Evolutionary conservation across 2,888 invertebrate genomes (phyloP).

Genomic region (Drosophila lutescens): DNA sequence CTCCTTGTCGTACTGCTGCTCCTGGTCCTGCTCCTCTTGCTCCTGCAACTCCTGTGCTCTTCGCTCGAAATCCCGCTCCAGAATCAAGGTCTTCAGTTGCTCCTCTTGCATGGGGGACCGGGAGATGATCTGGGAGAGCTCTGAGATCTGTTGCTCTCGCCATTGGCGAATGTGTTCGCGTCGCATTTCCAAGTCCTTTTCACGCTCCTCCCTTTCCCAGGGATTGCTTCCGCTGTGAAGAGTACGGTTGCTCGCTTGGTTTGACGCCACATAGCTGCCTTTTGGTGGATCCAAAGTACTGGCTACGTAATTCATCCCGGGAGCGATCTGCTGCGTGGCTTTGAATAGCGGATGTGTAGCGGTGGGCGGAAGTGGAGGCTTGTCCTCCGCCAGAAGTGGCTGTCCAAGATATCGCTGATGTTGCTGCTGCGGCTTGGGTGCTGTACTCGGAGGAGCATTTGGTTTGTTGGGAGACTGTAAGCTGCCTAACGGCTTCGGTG

Average conservation of each 20-base stretch:
- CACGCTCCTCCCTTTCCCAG: slow-evolving; percentile 97
- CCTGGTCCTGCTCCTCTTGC: slow-evolving; percentile 88
- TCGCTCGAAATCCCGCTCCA: slow-evolving; percentile 97
- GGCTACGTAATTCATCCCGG: slow-evolving; percentile 87
- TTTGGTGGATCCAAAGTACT: slow-evolving; percentile 90
- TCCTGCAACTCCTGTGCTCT: slow-evolving; percentile 92
- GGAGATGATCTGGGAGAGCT: slow-evolving; percentile 89
- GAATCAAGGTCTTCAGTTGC: slow-evolving; percentile 92
- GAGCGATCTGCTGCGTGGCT: slow-evolving; percentile 73
- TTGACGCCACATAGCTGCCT: slow-evolving; percentile 88
- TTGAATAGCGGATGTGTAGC: slow-evolving; percentile 89
- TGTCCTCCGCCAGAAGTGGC: slow-evolving; percentile 73
- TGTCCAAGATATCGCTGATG: slow-evolving; percentile 62
- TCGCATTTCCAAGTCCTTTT: slow-evolving; percentile 89
- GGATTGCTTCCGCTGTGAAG: slow-evolving; percentile 88
- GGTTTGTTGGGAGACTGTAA: slow-evolving; percentile 83
- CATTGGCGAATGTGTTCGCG: slow-evolving; percentile 90
- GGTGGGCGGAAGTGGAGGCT: slow-evolving; percentile 89
- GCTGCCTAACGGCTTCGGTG: slow-evolving; percentile 78
- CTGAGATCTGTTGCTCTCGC: slow-evolving; percentile 94
- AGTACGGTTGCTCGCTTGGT: slow-evolving; percentile 38
- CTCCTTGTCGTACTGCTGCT: slow-evolving; percentile 82
- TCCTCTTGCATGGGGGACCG: slow-evolving; percentile 93
- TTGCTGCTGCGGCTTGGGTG: slow-evolving; percentile 68
- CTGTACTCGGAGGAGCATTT: slow-evolving; percentile 59